Evolutionary conservation across 2,888 invertebrate genomes (phyloP), one percentile per base, ranked within the genome.

Genomic region (Chelonus formosanus): DNA sequence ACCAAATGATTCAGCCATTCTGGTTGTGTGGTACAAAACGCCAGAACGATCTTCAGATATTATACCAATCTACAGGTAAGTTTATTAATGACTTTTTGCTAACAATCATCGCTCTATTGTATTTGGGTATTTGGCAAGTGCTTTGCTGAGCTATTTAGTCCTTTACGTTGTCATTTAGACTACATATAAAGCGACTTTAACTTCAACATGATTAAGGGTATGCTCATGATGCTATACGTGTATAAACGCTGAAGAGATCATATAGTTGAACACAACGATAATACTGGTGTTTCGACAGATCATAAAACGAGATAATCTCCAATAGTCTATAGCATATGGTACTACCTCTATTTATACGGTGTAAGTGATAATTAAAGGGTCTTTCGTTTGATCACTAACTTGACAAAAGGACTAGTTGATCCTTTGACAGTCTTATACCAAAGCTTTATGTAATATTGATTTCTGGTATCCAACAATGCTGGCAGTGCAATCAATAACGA

Each of bases 21-120:
- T 96, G 60, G 94, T 95, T 76, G 93, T 95, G 61, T 96, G 95
- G 95, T 96, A 95, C 84, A 94, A 94, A 84, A 53, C 62, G 34
- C 62, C 67, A 32, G 67, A 67, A 34, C 57, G 62, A 6, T 58
- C 57, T 20, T 92, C 93, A 82, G 94, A 95, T 83, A 87, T 88
- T 73, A 89, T 91, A 70, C 95, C 95, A 70, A 93, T 96, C 78
- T 96, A 95, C 87, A 95, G 95, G 94, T 95, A 81, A 86, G 86
- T 45, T 20, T 1, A 5, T 4, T 40, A 4, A 40, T 6, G 20
- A 20, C 20, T 20, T 20, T 20, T 20, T 20, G 20, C 20, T 20
- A 20, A 20, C 2, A 20, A 20, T 20, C 20, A 20, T 20, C 20
- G 20, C 20, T 20, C 20, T 20, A 20, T 20, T 20, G 20, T 20